Evolutionary conservation across 1,140 invertebrate genomes (phyloP), one percentile per base, ranked within the genome.

Genomic region (Anastrepha obliqua): DNA sequence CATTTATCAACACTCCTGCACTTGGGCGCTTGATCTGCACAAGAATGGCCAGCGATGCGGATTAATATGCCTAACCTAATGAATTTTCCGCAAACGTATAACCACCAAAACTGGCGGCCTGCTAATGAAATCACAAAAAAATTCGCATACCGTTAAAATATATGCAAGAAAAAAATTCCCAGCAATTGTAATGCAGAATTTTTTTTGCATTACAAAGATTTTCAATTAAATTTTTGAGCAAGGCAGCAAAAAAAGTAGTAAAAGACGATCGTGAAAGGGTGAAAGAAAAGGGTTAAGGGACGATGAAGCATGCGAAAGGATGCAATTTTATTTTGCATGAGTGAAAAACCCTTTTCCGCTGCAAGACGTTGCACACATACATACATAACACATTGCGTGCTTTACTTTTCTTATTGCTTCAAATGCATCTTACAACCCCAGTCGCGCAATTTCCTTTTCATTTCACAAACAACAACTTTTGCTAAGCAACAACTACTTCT

Each of bases 181-280:
- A 81, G 74, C 74, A 11, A 58, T 81, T 81, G 74, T 81, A 8
- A 81, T 81, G 74, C 47, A 81, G 74, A 81, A 78, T 78, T 78
- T 81, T 78, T 81, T 81, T 81, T 81, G 74, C 74, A 81, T 81
- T 81, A 81, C 74, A 81, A 81, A 58, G 51, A 58, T 81, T 55
- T 81, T 81, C 74, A 81, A 81, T 81, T 58, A 81, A 81, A n/a
- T 81, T 81, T 81, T 81, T 81, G 44, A 29, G n/a, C 74, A 58
- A 81, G 47, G n/a, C 20, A 29, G 47, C 47, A 13, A 55, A 81
- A 51, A 51, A 55, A 29, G 17, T 17, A 81, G 44, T 17, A 29
- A 47, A 74, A 67, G 42, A 13, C 67, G 39, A 7, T 47, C 47
- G 47, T 9, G 7, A 29, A 81, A 81, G 74, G 47, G 44, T 58